These are phyloP conservation scores for Pterostichus niger DNA, from an alignment of 2,888 invertebrate genomes.

Conservation along the genomic window DNA sequence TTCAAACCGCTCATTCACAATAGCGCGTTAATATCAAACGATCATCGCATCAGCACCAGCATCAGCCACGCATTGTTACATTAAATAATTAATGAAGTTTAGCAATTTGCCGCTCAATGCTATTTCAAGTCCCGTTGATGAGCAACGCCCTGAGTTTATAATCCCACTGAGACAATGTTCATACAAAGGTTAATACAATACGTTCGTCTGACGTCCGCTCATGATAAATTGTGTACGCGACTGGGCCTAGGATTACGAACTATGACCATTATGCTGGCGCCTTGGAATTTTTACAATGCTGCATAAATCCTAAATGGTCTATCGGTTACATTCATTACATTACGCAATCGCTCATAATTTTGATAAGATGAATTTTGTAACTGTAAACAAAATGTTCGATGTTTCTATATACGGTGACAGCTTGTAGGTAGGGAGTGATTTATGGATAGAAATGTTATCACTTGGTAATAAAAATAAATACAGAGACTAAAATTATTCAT, in stretches of 20 bases:
- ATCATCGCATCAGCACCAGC: constrained; percentile 14
- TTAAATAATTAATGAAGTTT: constrained; percentile 46
- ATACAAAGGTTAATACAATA: constrained; percentile 22
- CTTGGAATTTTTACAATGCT: constrained; percentile 35
- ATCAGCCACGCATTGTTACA: constrained; percentile 48
- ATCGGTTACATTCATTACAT: constrained; percentile 26
- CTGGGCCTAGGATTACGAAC: constrained; percentile 4
- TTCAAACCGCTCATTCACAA: constrained; percentile 30
- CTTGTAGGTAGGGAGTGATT: constrained; percentile 9
- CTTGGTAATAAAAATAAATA: not conserved
- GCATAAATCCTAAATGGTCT: constrained; percentile 34
- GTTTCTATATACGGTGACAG: constrained; percentile 15
- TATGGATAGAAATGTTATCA: constrained; percentile 29
- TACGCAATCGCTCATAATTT: constrained; percentile 26
- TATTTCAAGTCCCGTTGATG: constrained; percentile 45
- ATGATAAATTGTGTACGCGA: constrained; percentile 20
- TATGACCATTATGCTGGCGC: constrained; percentile 23
- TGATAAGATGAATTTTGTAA: constrained; percentile 36
- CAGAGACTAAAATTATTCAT: constrained; percentile 8
- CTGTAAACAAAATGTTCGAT: constrained; percentile 32
- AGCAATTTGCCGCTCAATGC: constrained; percentile 32
- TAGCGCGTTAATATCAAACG: constrained; percentile 42
- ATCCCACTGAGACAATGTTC: constrained; percentile 18
- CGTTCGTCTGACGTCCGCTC: constrained; percentile 15
- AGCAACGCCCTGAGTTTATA: constrained; percentile 35